Evolutionary conservation across 2,888 invertebrate species (phyloP).

Genomic region (Acronicta leporina): DNA sequence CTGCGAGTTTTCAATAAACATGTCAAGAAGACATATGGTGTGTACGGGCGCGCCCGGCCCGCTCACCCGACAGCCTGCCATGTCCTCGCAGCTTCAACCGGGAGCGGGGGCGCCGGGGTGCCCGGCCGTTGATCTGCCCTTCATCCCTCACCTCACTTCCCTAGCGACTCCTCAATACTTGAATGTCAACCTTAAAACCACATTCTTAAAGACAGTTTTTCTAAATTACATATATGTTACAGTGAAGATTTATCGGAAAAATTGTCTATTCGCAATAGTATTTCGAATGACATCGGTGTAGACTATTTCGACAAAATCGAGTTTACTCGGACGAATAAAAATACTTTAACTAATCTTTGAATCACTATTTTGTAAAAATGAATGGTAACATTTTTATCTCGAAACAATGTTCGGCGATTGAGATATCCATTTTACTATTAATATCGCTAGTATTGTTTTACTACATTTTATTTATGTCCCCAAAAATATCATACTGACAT

Average conservation of each 20-base stretch:
- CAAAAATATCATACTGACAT: not conserved
- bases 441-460: too few species aligned
- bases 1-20: slow-evolving; percentile 65
- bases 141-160: slow-evolving; percentile 65
- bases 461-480: too few species aligned
- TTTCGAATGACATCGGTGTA: slow-evolving; percentile 75
- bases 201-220: slow-evolving; percentile 69
- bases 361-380: not conserved
- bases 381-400: not conserved
- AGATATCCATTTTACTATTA: too few species aligned
- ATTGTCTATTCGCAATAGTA: slow-evolving; percentile 77
- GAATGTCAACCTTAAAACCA: slow-evolving; percentile 78
- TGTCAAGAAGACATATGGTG: slow-evolving; percentile 64
- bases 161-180: slow-evolving; percentile 62
- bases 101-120: slow-evolving; percentile 55
- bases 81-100: slow-evolving; percentile 56
- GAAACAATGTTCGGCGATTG: not conserved
- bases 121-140: slow-evolving; percentile 80
- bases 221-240: slow-evolving; percentile 61
- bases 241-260: slow-evolving; percentile 72
- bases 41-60: slow-evolving; percentile 49
- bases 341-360: not conserved
- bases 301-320: slow-evolving; percentile 67
- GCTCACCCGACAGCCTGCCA: slow-evolving; percentile 55
- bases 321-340: slow-evolving; percentile 36